Conservation (phyloP, 2,888 invertebrate genomes). For the Geotrupes spiniger region DNA sequence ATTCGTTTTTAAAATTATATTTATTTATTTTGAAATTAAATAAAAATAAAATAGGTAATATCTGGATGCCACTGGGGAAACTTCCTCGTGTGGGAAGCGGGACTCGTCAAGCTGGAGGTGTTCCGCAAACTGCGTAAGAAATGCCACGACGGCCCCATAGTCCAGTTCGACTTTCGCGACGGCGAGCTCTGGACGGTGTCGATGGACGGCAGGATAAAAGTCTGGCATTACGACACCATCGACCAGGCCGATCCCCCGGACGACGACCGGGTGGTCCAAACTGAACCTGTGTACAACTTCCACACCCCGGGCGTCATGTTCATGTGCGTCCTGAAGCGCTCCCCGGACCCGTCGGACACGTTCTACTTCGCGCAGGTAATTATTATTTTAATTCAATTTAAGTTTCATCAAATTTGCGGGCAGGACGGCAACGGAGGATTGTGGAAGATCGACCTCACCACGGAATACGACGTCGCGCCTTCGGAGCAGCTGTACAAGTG, state of each 20-base stretch:
- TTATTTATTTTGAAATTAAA: neutral
- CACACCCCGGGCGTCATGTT: slow-evolving; percentile 53
- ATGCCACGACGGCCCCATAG: slow-evolving; percentile 75
- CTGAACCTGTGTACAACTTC: slow-evolving; percentile 85
- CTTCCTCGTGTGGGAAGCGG: slow-evolving; percentile 87
- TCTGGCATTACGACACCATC: slow-evolving; percentile 92
- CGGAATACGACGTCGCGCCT: slow-evolving; percentile 47
- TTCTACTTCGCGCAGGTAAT: slow-evolving; percentile 76
- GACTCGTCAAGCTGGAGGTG: slow-evolving; percentile 82
- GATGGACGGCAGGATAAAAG: slow-evolving; percentile 73
- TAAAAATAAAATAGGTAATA: slow-evolving; percentile 56
- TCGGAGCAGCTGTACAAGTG: slow-evolving; percentile 59
- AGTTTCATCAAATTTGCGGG: neutral
- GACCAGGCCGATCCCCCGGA: slow-evolving; percentile 82
- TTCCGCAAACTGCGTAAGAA: slow-evolving; percentile 66
- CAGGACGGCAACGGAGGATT: slow-evolving; percentile 86
- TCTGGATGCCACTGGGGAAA: slow-evolving; percentile 92
- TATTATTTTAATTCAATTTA: no score
- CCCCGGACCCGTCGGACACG: slow-evolving; percentile 43
- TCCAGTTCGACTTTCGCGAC: slow-evolving; percentile 55
- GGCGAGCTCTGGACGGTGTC: slow-evolving; percentile 52
- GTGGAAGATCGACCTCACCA: slow-evolving; percentile 68
- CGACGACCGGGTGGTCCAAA: slow-evolving; percentile 72
- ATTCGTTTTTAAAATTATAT: neutral
- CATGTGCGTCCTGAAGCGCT: slow-evolving; percentile 55